Evolutionary conservation across 2,888 invertebrate species (phyloP), one percentile per base, ranked within the genome.

Genomic region (Hyposoter didymator): DNA sequence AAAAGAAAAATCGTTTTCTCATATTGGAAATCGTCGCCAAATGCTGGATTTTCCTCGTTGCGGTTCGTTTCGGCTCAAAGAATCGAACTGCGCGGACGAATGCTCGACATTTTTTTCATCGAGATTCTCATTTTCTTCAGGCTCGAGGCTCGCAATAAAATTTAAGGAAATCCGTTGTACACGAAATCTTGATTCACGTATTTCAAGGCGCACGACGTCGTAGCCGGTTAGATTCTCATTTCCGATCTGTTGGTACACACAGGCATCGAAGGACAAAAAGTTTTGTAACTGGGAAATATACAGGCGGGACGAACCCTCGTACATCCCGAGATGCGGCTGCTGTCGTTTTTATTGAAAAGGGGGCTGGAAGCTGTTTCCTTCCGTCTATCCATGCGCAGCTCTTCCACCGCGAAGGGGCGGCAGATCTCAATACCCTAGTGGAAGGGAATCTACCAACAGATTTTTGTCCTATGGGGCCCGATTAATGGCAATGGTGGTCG

Each of bases 401-500:
- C 69, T 82, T 70, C 32, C 19, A 47, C 52, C 78, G 85, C 78
- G 85, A 78, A 76, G 74, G 75, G 87, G 82, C 85, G 85, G 83
- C 52, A 72, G 67, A 67, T 55, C 75, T 84, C 84, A 80, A 85
- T 86, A 64, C 75, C 74, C 52, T 19, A 49, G 49, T 59, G 82
- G 81, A 81, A 78, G 76, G 78, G 82, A 81, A 76, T 62, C 47
- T 67, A 64, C 80, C 78, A 67, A 84, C 78, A 82, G 82, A 82
- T 87, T 87, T 88, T 82, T 75, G 70, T 88, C 89, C 89, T 88
- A 89, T 89, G 80, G 90, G 90, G 88, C 86, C 82, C 88, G 89
- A 66, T 84, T 74, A 19, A 59, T 76, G 81, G 88, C 82, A 89
- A 91, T 90, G 91, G 90, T 90, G 91, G 91, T 90, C 82, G 88